Conservation (phyloP, 2,113 vertebrate species). For the Nesoenas mayeri region DNA sequence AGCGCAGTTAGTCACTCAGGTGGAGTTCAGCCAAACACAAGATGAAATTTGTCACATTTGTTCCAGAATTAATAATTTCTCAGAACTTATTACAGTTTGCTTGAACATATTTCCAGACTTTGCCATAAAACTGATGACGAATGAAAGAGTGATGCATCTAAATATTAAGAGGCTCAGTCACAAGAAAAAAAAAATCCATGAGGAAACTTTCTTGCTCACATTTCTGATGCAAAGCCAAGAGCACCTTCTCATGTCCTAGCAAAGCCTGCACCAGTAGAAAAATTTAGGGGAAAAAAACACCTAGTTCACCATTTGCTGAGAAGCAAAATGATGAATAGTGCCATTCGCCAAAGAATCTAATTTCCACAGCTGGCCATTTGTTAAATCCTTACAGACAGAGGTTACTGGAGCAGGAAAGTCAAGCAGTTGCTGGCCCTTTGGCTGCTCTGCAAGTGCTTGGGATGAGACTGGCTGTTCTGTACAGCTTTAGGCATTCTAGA, state of each 20-base stretch:
- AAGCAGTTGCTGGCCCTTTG: neutral
- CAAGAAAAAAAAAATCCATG: neutral
- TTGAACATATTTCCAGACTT: neutral
- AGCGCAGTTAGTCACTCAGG: slow-evolving; percentile 45
- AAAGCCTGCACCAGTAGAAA: slow-evolving; percentile 11
- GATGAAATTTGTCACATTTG: slow-evolving; percentile 21
- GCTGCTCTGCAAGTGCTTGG: neutral
- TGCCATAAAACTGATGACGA: neutral
- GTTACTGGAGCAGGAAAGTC: neutral
- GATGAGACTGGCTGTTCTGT: neutral
- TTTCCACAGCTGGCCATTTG: slow-evolving; percentile 26
- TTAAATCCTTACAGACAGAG: neutral
- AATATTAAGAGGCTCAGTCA: neutral
- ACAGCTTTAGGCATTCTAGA: neutral
- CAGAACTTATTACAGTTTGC: slow-evolving; percentile 16
- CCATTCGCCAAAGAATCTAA: neutral
- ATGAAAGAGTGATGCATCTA: neutral
- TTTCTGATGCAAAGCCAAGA: slow-evolving; percentile 1
- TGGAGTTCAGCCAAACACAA: slow-evolving; percentile 28
- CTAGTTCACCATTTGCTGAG: neutral
- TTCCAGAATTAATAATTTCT: slow-evolving; percentile 31
- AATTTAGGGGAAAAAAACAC: neutral
- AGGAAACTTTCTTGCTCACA: neutral
- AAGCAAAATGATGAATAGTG: neutral
- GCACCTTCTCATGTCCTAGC: neutral